Conservation (phyloP, 2,888 invertebrate genomes). For the Strigamia transsilvanica region DNA sequence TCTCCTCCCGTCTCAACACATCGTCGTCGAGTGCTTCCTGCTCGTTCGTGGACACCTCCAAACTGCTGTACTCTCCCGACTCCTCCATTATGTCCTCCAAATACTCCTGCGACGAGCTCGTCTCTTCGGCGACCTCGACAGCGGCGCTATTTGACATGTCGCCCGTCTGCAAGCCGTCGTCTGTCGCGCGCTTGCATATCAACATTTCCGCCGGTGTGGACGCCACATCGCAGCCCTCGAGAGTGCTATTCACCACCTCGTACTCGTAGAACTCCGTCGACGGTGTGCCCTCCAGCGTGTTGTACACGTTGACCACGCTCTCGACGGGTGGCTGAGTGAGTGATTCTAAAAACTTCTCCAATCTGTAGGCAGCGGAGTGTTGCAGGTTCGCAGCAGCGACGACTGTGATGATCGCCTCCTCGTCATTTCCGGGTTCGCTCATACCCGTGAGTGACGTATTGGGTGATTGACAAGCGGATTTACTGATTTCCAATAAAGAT, state of each 20-base stretch:
- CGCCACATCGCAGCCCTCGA: neutral
- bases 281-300: neutral
- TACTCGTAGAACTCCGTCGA: neutral
- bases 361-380: neutral
- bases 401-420: neutral
- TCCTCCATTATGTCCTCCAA: constrained; percentile 7
- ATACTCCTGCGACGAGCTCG: neutral
- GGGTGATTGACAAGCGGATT: neutral
- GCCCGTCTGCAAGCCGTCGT: neutral
- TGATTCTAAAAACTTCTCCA: neutral
- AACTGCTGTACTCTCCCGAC: neutral
- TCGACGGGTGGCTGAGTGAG: neutral
- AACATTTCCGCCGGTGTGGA: neutral
- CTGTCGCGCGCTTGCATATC: neutral
- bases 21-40: neutral
- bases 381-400: neutral
- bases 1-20: neutral
- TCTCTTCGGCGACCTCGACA: neutral
- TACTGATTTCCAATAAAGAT: neutral
- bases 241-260: neutral
- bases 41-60: neutral
- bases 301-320: neutral
- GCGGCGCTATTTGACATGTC: neutral
- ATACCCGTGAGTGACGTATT: neutral
- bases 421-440: neutral